Conservation (phyloP, 2,797 vertebrate species). For the Sebastes itinus region DNA sequence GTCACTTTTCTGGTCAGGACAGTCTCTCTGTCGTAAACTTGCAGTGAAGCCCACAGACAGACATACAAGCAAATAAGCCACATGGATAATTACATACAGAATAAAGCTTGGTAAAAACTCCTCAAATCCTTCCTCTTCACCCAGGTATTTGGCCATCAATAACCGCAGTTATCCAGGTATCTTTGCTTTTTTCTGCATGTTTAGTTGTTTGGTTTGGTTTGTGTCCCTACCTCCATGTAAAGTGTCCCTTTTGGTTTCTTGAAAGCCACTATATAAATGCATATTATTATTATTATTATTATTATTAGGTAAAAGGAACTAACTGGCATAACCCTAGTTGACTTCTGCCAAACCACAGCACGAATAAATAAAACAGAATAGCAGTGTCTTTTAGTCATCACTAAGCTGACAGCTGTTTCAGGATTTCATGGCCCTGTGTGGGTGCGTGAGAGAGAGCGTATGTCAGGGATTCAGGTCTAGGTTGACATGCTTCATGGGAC, state of each 20-base stretch:
- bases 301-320: neutral
- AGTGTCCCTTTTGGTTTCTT: too few relatives aligned
- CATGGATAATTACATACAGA: neutral
- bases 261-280: too few relatives aligned
- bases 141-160: too few relatives aligned
- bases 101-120: neutral
- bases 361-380: conserved; percentile 20
- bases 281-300: too few relatives aligned
- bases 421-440: neutral
- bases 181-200: too few relatives aligned
- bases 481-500: conserved; percentile 29
- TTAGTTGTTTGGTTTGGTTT: too few relatives aligned
- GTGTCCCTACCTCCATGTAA: too few relatives aligned
- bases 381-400: conserved; percentile 1
- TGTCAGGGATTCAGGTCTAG: conserved; percentile 12
- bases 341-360: conserved; percentile 9
- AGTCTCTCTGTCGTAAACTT: neutral
- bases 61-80: neutral
- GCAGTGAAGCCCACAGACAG: neutral
- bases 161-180: too few relatives aligned
- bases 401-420: conserved; percentile 35
- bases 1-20: neutral
- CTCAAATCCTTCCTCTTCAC: too few relatives aligned
- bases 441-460: neutral
- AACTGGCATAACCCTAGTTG: neutral